phyloP scores from a whole-genome alignment of 2,797 vertebrate genomes.

The Dendrocincla tyrannina region DNA sequence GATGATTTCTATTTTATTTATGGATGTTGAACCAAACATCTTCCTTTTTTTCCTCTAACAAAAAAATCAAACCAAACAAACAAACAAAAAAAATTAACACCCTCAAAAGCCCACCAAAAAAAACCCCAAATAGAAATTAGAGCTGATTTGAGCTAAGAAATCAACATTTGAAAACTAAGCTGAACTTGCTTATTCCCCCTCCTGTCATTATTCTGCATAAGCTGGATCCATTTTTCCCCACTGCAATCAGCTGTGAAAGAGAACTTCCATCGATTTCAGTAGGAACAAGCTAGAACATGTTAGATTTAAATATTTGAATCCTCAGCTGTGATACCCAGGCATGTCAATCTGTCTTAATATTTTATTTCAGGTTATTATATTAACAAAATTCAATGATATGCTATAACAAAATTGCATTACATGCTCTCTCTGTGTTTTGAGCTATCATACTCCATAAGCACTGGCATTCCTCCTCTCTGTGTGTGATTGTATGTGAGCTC shows the following conservation, averaged over 20 bases:
- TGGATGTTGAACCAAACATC: not conserved
- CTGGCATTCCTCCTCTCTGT: not conserved
- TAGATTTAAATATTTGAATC: constrained; percentile 29
- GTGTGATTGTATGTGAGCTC: not conserved
- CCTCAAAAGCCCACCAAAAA: not conserved
- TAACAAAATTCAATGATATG: constrained; percentile 37
- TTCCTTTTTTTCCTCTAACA: not conserved
- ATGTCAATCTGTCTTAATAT: constrained; percentile 22
- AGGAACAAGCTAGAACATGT: constrained; percentile 12
- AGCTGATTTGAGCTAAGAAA: not conserved
- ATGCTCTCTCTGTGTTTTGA: not conserved
- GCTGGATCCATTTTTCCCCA: not conserved
- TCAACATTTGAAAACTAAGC: not conserved
- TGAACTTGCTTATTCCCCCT: not conserved
- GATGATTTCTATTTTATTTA: not conserved
- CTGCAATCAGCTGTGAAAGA: constrained; percentile 24
- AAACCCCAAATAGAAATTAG: not conserved
- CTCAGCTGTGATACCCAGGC: constrained; percentile 11
- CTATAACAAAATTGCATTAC: constrained; percentile 12
- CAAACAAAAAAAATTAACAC: not conserved
- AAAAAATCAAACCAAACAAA: not conserved
- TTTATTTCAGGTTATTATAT: constrained; percentile 48
- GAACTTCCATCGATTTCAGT: constrained; percentile 6
- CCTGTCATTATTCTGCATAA: not conserved
- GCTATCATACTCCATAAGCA: not conserved